A percentile compares a stretch with the other conserved stretches of the same genome.
Evolutionary conservation across 2,888 invertebrate species (phyloP).

Genomic region (Netelia fuscicornis): DNA sequence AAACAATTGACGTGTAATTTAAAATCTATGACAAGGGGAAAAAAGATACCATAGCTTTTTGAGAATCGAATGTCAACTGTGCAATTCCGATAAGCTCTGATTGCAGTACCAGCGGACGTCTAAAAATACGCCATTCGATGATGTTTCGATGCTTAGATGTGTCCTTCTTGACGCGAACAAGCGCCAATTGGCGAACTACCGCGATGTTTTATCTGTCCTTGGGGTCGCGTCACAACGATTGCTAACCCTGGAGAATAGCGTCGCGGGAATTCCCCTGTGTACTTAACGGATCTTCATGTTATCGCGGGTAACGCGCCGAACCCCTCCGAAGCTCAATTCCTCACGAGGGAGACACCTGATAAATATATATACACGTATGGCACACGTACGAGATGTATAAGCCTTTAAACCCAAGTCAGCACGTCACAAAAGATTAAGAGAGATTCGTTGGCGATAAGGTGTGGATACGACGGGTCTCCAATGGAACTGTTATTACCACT

Average conservation of each 20-base stretch:
- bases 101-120: not conserved
- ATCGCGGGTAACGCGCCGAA: slow-evolving; percentile 63
- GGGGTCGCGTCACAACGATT: slow-evolving; percentile 57
- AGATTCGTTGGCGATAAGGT: slow-evolving; percentile 47
- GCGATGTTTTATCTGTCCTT: slow-evolving; percentile 75
- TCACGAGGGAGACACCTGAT: not conserved
- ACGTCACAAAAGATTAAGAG: slow-evolving; percentile 78
- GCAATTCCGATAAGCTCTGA: not conserved
- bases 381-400: slow-evolving; percentile 68
- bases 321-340: slow-evolving; percentile 66
- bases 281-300: slow-evolving; percentile 71
- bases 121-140: not conserved
- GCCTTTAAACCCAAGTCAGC: slow-evolving; percentile 76
- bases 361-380: not conserved
- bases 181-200: slow-evolving; percentile 11
- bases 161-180: not conserved
- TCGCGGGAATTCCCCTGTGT: slow-evolving; percentile 38
- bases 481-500: slow-evolving; percentile 5
- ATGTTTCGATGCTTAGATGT: slow-evolving; percentile 8
- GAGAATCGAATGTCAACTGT: not conserved
- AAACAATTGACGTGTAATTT: no score
- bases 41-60: not conserved
- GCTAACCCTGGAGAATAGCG: slow-evolving; percentile 70
- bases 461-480: slow-evolving; percentile 34
- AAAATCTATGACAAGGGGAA: not conserved